Conservation (phyloP, 1,140 invertebrate species). For the Carposina sasakii region DNA sequence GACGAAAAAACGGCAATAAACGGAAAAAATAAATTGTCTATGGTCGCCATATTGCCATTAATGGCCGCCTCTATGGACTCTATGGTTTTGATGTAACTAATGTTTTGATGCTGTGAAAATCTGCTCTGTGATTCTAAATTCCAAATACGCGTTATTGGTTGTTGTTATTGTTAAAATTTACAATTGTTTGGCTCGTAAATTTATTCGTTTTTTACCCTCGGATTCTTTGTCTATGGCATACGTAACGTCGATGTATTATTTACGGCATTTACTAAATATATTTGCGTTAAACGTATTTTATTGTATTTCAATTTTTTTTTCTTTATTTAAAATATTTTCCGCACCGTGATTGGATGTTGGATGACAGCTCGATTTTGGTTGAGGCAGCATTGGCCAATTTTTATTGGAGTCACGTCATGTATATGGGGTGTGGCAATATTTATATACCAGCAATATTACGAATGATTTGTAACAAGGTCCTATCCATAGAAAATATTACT, state of each 20-base stretch:
- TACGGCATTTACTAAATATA: conserved; percentile 52
- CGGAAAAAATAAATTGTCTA: no score
- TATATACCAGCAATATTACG: conserved; percentile 64
- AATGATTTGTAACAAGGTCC: conserved; percentile 30
- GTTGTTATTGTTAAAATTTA: conserved; percentile 23
- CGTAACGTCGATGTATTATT: conserved; percentile 44
- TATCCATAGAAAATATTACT: no score
- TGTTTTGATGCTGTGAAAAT: conserved; percentile 39
- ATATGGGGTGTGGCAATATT: conserved; percentile 82
- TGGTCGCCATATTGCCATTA: no score
- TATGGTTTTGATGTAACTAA: conserved; percentile 28
- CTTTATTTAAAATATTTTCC: conserved; percentile 31
- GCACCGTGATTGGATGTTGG: conserved; percentile 40
- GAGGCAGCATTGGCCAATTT: conserved; percentile 73
- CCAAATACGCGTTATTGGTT: no score
- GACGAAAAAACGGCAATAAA: conserved; percentile 71
- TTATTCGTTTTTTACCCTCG: conserved; percentile 1
- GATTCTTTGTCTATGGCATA: conserved; percentile 13
- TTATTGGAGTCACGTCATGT: conserved; percentile 79
- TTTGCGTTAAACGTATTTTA: conserved; percentile 34
- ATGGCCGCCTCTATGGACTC: conserved; percentile 17
- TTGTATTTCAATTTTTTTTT: conserved; percentile 26
- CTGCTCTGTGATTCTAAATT: conserved; percentile 55
- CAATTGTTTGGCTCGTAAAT: no score
- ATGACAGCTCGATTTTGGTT: conserved; percentile 64